Base-by-base conservation (phyloP, 2,888 invertebrate genomes). In the Hypomecis atomaria region DNA sequence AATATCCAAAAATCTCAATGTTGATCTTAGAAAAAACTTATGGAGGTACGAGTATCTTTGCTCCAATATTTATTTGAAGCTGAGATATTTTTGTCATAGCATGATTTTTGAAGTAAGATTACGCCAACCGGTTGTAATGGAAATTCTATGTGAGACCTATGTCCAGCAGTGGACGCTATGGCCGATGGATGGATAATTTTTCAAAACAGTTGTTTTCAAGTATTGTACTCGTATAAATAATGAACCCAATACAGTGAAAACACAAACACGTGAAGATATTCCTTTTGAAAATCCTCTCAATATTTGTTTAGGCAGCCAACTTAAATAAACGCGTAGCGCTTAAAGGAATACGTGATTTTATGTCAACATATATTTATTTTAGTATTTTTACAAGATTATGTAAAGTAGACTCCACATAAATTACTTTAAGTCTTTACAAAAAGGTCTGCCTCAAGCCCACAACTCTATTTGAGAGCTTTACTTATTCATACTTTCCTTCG, bases 381-480 rank as follows among this genome's bases (percentile, higher is more conserved):
- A 10, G 23, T 42, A 42, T 53, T 53, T 55, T 55, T 45, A 5
- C 11, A 37, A 44, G 45, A 55, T 55, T 55, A 55, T 36, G 45
- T 45, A 44, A 45, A 55, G 4, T 5, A 11, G n/a, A 34, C 43
- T 43, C 34, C 37, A 55, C 44, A 55, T 55, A 55, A 55, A 55
- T 55, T 43, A 55, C 54, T 44, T 54, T 13, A 44, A 44, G 9
- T 36, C 44, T 13, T 36, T 10, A 54, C 44, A 44, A 33, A 54
- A 55, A 44, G 44, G 36, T 55, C 23, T 44, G 10, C 9, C 10
- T 37, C 45, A 8, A 34, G 9, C 37, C 55, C 55, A 13, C 11
- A 55, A 37, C 9, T 55, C 13, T 45, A 45, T 55, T 45, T 55
- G 13, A 44, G 37, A 36, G 44, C 6, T 37, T 55, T 45, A 44